These are phyloP conservation scores for Bucorvus abyssinicus DNA, from an alignment of 2,797 vertebrate species.

Conservation along the genomic window DNA sequence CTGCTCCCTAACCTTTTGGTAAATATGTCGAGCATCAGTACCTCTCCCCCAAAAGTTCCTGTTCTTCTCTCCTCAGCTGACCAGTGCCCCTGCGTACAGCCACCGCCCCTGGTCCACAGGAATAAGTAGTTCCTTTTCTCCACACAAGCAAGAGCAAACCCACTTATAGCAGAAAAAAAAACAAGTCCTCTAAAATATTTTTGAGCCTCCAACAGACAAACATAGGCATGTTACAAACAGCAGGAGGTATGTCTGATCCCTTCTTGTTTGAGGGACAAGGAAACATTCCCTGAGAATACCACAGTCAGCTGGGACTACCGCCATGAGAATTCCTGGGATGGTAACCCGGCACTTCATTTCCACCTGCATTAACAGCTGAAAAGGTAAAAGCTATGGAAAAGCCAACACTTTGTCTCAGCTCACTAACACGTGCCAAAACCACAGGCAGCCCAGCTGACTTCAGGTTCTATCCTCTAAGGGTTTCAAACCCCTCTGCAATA, in stretches of 20 bases:
- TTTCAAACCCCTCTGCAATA: not conserved
- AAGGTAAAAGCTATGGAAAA: not conserved
- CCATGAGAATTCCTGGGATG: not conserved
- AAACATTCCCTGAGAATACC: not conserved
- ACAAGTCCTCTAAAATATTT: not conserved
- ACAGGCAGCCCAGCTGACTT: not conserved
- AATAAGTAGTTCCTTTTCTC: not conserved
- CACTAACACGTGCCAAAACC: rapidly evolving
- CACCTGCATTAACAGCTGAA: not conserved
- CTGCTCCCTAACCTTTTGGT: not conserved
- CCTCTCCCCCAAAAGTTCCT: not conserved
- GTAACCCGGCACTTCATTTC: not conserved
- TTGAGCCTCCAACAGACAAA: not conserved
- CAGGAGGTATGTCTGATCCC: not conserved
- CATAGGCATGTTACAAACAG: not conserved
- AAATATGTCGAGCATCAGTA: not conserved
- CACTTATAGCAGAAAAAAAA: rapidly evolving
- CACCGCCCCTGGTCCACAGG: too few relatives aligned
- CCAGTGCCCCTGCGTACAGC: not conserved
- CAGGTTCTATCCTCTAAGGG: not conserved
- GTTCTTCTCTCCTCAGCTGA: not conserved
- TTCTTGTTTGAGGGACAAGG: not conserved
- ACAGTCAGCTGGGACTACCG: rapidly evolving
- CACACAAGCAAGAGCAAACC: not conserved
- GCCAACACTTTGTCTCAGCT: not conserved